Percentiles rank a stretch among this genome's conserved stretches.
Conservation (phyloP, 2,888 invertebrate genomes). For the Slavum lentiscoides region DNA sequence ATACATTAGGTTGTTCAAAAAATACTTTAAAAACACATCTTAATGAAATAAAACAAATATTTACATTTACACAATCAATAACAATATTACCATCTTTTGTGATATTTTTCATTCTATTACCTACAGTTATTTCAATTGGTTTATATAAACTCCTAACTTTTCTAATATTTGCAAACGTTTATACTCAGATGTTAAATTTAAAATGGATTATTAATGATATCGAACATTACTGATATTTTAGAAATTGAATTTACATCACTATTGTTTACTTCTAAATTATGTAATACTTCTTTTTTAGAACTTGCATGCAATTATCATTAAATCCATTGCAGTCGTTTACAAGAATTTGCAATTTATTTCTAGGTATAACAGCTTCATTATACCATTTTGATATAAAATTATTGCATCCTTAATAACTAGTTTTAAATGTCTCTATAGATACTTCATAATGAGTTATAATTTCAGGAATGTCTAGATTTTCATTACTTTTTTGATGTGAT, state of each 20-base stretch:
- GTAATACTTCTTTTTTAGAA: neutral
- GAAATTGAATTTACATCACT: neutral
- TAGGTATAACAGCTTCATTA: slow-evolving; percentile 12
- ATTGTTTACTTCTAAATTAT: neutral
- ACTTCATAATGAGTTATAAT: neutral
- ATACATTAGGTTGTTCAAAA: slow-evolving; percentile 13
- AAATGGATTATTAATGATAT: neutral
- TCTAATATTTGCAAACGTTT: slow-evolving; percentile 1
- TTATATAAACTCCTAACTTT: slow-evolving; percentile 6
- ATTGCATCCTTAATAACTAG: neutral
- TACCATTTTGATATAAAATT: neutral
- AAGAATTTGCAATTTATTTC: neutral
- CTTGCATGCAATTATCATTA: neutral
- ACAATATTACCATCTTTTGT: too few species aligned
- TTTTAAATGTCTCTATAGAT: neutral
- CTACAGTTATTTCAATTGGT: slow-evolving; percentile 13
- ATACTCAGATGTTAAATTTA: neutral
- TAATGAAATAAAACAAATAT: too few species aligned
- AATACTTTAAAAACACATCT: neutral
- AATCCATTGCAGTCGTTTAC: neutral
- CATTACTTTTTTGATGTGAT: neutral
- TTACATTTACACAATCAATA: too few species aligned
- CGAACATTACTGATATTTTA: slow-evolving; percentile 7
- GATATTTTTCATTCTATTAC: too few species aligned
- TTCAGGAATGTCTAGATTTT: neutral